phyloP scores from a whole-genome alignment of 2,113 vertebrate genomes.

The Cromileptes altivelis region DNA sequence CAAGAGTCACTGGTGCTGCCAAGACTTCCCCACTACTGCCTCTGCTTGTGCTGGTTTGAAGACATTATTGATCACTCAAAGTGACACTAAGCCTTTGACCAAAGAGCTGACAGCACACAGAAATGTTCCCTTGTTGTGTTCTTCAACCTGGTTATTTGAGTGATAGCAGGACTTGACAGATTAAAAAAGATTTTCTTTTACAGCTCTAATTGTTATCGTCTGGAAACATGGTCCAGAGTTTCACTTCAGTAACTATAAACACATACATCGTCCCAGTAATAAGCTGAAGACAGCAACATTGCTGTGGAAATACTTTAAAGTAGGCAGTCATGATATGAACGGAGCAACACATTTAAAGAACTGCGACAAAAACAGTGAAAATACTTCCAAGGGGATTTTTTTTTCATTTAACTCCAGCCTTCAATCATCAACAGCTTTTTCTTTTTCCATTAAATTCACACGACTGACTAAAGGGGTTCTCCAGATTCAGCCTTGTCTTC shows the following conservation, averaged over 20 bases:
- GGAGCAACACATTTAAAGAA: neutral
- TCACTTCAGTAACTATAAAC: conserved; percentile 25
- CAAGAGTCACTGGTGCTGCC: conserved; percentile 15
- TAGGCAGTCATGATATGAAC: conserved; percentile 17
- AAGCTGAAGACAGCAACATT: neutral
- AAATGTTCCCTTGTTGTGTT: conserved; percentile 7
- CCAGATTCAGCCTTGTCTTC: conserved; percentile 54
- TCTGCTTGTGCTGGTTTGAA: conserved; percentile 13
- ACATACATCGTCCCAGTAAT: conserved; percentile 6
- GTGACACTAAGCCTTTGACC: conserved; percentile 28
- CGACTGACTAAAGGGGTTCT: conserved; percentile 60
- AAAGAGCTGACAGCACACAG: conserved; percentile 21
- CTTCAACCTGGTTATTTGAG: conserved; percentile 14
- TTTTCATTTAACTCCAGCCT: conserved; percentile 34
- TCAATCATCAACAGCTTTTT: conserved; percentile 42
- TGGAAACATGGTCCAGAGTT: neutral
- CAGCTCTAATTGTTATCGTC: conserved; percentile 42
- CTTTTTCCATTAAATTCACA: conserved; percentile 35
- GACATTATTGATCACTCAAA: conserved; percentile 24
- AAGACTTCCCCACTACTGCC: conserved; percentile 1
- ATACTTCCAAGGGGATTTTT: conserved; percentile 17
- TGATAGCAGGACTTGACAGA: neutral
- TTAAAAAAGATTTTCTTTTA: conserved; percentile 24
- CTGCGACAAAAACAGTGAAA: conserved; percentile 25
- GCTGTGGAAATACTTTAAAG: conserved; percentile 42